Evolutionary conservation across 1,140 invertebrate genomes (phyloP).

Genomic region (fruit fly (Drosophila melanogaster)): Release_6_plus_ISO1_MT NC_004354.4:13727501-13728000

Average conservation of each 20-base stretch:
- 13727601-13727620: constrained; percentile 3
- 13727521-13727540: constrained; percentile 29
- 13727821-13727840: constrained; percentile 69
- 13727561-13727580: constrained; percentile 35
- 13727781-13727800: constrained; percentile 28
- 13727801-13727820: constrained; percentile 63
- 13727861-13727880: constrained; percentile 12
- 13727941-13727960: not conserved
- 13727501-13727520: not conserved
- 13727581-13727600: constrained; percentile 5
- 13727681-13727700: constrained; percentile 40
- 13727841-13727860: constrained; percentile 75
- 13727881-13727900: constrained; percentile 30
- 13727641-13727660: not conserved
- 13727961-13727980: constrained; percentile 16
- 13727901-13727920: constrained; percentile 30
- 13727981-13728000: constrained; percentile 25
- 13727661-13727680: constrained; percentile 44
- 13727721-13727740: constrained; percentile 26
- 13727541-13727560: constrained; percentile 45
- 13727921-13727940: not conserved
- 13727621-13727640: not conserved
- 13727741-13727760: not conserved
- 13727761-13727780: constrained; percentile 10
- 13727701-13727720: constrained; percentile 42